These are phyloP conservation scores for Addax nasomaculatus DNA, from an alignment of 2,113 vertebrate species.

Conservation along the genomic window DNA sequence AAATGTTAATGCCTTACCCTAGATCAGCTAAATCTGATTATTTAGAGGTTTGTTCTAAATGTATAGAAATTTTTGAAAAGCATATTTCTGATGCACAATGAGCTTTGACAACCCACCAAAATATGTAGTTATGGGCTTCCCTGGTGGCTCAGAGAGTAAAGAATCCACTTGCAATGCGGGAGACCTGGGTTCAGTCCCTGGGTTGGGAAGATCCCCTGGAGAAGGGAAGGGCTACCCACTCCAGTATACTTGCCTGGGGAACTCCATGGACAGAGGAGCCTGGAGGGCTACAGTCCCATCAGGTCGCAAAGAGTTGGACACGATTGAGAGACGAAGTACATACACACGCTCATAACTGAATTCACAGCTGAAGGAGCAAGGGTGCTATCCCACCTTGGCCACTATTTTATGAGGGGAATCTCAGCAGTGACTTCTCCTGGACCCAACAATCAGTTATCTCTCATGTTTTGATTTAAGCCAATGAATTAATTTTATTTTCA, in stretches of 20 bases:
- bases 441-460: background rate
- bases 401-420: background rate
- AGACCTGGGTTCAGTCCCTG: background rate
- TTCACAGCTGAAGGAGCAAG: background rate
- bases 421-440: background rate
- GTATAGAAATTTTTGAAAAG: background rate
- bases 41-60: background rate
- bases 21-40: background rate
- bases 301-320: accelerated
- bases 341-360: background rate
- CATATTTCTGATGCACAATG: background rate
- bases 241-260: background rate
- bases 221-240: background rate
- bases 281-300: background rate
- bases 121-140: background rate
- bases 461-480: background rate
- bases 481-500: background rate
- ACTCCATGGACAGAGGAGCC: background rate
- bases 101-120: background rate
- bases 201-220: background rate
- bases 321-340: background rate
- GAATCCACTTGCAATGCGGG: background rate
- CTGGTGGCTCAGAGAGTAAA: background rate
- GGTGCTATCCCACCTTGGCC: background rate
- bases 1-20: background rate